A percentile compares a stretch with the other conserved stretches of the same genome.
Evolutionary conservation across 2,797 vertebrate species (phyloP).

Genomic region (Schizothorax lantsangensis): DNA sequence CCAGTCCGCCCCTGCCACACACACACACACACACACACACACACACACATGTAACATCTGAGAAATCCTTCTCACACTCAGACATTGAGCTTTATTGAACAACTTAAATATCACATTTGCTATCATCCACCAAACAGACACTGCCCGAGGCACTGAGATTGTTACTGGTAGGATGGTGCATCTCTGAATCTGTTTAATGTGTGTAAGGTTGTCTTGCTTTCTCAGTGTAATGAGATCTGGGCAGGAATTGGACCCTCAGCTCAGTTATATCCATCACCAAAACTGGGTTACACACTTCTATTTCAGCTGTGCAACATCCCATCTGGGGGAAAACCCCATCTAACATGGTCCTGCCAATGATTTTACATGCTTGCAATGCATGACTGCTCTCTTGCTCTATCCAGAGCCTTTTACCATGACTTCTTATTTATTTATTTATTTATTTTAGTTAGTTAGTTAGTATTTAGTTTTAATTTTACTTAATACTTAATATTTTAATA

Average conservation of each 20-base stretch:
- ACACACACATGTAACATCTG: conserved; percentile 12
- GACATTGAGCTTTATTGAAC: conserved; percentile 45
- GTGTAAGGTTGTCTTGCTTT: conserved; percentile 28
- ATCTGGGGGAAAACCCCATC: conserved; percentile 4
- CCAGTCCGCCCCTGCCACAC: neutral
- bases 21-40: neutral
- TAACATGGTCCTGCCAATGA: neutral
- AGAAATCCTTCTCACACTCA: conserved; percentile 16
- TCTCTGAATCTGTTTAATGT: conserved; percentile 24
- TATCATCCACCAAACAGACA: conserved; percentile 20
- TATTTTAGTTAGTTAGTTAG: neutral
- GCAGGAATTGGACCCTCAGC: conserved; percentile 25
- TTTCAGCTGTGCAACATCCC: conserved; percentile 22
- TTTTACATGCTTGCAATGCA: neutral
- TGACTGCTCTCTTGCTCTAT: neutral
- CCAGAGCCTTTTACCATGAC: neutral
- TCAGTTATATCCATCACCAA: conserved; percentile 37
- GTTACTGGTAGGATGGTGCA: conserved; percentile 20
- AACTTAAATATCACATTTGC: conserved; percentile 42
- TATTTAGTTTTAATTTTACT: neutral
- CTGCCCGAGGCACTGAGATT: neutral
- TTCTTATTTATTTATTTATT: neutral
- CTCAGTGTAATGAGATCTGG: conserved; percentile 24
- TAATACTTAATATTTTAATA: neutral
- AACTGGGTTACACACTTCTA: conserved; percentile 27